phyloP scores from a whole-genome alignment of 2,888 invertebrate genomes.

The Campaea margaritaria region DNA sequence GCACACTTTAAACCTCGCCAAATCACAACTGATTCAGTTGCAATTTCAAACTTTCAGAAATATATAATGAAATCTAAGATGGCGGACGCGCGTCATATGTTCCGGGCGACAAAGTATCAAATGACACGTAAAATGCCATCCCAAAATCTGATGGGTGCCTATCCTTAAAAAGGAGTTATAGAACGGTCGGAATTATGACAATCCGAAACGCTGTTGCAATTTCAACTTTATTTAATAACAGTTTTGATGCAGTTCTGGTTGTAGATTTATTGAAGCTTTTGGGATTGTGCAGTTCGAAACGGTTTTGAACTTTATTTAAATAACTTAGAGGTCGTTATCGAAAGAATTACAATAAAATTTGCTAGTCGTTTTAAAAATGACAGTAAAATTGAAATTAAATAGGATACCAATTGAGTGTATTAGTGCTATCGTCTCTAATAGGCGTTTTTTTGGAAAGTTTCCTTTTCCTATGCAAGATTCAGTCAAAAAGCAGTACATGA shows the following conservation, averaged over 20 bases:
- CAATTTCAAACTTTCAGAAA: constrained; percentile 1
- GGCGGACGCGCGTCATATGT: constrained; percentile 13
- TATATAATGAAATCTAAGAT: constrained; percentile 20
- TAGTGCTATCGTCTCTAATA: too few species aligned
- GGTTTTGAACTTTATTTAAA: too few species aligned
- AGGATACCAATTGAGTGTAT: too few species aligned
- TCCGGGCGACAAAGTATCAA: constrained; percentile 22
- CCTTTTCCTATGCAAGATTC: too few species aligned
- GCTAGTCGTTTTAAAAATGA: too few species aligned
- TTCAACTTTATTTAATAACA: constrained; percentile 9
- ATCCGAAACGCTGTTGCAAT: constrained; percentile 6
- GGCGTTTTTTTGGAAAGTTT: too few species aligned
- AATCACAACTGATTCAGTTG: constrained; percentile 5
- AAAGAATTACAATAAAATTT: too few species aligned
- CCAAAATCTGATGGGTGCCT: not conserved
- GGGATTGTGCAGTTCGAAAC: not conserved
- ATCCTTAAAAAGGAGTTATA: constrained; percentile 4
- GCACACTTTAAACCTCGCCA: constrained; percentile 6
- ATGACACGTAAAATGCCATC: constrained; percentile 17
- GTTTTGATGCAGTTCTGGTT: not conserved
- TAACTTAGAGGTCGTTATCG: too few species aligned
- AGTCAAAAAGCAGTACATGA: too few species aligned
- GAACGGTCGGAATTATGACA: constrained; percentile 19
- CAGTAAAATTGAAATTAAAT: too few species aligned
- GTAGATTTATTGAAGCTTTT: not conserved